A percentile compares a stretch with the other conserved stretches of the same genome.
phyloP scores from a whole-genome alignment of 2,797 vertebrate genomes.

The Poecilia picta region DNA sequence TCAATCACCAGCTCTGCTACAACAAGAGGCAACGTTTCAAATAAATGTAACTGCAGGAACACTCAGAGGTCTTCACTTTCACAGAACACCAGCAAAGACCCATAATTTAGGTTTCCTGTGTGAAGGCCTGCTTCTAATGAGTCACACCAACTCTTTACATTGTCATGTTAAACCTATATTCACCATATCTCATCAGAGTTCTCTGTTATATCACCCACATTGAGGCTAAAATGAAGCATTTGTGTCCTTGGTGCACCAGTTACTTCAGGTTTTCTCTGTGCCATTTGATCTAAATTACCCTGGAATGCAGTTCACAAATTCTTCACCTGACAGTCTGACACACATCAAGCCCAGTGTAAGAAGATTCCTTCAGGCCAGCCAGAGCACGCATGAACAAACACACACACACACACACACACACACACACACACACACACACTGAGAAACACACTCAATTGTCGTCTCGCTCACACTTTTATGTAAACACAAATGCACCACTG shows the following conservation, averaged over 20 bases:
- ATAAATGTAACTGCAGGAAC: neutral
- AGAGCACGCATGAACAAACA: constrained; percentile 24
- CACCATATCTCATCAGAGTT: neutral
- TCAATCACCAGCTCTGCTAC: neutral
- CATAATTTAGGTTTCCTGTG: neutral
- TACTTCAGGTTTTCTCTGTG: constrained; percentile 11
- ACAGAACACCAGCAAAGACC: neutral
- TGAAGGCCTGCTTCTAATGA: neutral
- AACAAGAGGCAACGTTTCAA: neutral
- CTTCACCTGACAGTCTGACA: constrained; percentile 30
- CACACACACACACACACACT: constrained; percentile 13
- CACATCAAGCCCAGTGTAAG: constrained; percentile 18
- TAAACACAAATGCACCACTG: neutral
- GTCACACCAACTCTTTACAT: neutral
- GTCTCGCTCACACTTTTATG: neutral
- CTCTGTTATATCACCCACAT: neutral
- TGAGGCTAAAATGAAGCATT: neutral
- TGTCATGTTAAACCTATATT: neutral
- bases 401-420: constrained; percentile 1
- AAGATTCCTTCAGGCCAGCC: constrained; percentile 44
- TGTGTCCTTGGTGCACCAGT: neutral
- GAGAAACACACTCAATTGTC: neutral
- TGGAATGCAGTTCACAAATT: constrained; percentile 41
- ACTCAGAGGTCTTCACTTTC: neutral
- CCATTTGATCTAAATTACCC: constrained; percentile 27